Evolutionary conservation across 2,797 vertebrate species (phyloP).

Genomic region (Pseudomugil tenellus): DNA sequence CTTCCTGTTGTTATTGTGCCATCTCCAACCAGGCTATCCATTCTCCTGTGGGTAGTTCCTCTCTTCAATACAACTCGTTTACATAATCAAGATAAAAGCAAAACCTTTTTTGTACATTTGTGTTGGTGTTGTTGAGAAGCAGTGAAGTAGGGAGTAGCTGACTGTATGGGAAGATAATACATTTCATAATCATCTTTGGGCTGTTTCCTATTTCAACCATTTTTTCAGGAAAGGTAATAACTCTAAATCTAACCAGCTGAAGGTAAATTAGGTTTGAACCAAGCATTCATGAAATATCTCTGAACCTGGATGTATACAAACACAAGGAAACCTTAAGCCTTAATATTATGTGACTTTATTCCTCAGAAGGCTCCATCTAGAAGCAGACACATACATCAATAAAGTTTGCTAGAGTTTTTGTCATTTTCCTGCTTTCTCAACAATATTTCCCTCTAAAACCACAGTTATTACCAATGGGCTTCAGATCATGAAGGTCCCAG

Average conservation of each 20-base stretch:
- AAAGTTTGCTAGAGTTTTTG: conserved; percentile 24
- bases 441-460: conserved; percentile 36
- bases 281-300: conserved; percentile 22
- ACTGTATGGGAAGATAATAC: conserved; percentile 15
- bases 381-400: conserved; percentile 56
- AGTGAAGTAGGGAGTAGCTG: neutral
- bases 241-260: conserved; percentile 51
- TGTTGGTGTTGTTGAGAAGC: too few relatives aligned
- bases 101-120: too few relatives aligned
- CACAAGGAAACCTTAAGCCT: conserved; percentile 5
- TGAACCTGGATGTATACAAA: conserved; percentile 25
- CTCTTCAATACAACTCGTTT: too few relatives aligned
- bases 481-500: conserved; percentile 34
- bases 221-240: conserved; percentile 55
- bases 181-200: neutral
- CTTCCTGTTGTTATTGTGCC: too few relatives aligned
- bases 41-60: too few relatives aligned
- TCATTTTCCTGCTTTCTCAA: conserved; percentile 34
- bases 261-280: conserved; percentile 35
- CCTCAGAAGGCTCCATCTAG: conserved; percentile 4
- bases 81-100: too few relatives aligned
- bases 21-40: too few relatives aligned
- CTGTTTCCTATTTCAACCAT: conserved; percentile 6
- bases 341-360: conserved; percentile 22
- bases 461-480: conserved; percentile 46